A percentile compares a stretch with the other conserved stretches of the same genome.
Conservation (phyloP, 2,888 invertebrate genomes). For the Clusia tigrina region DNA sequence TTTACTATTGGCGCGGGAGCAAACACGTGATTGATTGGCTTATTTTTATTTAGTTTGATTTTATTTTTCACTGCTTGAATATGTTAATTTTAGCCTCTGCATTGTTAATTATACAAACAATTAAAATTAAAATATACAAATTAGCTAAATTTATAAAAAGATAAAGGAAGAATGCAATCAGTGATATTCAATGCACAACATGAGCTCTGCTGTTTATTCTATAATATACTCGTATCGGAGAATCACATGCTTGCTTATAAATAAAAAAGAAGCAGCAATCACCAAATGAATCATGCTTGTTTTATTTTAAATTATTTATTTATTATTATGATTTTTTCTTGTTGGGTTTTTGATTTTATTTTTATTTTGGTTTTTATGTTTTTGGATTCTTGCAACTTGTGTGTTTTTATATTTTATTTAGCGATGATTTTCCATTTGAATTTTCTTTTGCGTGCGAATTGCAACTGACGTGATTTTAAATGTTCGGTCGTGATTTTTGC, state of each 20-base stretch:
- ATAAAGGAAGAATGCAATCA: background rate
- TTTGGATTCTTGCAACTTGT: conserved; percentile 8
- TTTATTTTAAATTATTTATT: background rate
- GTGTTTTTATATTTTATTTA: conserved; percentile 2
- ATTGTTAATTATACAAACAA: too few species aligned
- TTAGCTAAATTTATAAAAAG: background rate
- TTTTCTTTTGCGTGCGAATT: conserved; percentile 9
- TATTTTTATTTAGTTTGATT: too few species aligned
- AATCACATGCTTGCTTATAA: conserved; percentile 1
- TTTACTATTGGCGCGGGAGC: too few species aligned
- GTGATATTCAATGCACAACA: background rate
- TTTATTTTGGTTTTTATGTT: conserved; percentile 8
- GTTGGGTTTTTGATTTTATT: background rate
- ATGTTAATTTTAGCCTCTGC: too few species aligned
- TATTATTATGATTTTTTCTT: background rate
- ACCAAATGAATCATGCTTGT: conserved; percentile 22
- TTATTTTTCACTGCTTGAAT: too few species aligned
- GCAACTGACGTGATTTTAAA: background rate
- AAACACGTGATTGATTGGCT: too few species aligned
- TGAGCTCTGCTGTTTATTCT: conserved; percentile 1
- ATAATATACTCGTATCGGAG: background rate
- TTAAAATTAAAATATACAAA: background rate
- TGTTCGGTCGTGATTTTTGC: background rate
- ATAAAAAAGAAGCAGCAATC: conserved; percentile 5
- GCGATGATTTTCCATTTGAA: conserved; percentile 5